Conservation (phyloP, 1,140 invertebrate species). For the Sminthurides bifidus region DNA sequence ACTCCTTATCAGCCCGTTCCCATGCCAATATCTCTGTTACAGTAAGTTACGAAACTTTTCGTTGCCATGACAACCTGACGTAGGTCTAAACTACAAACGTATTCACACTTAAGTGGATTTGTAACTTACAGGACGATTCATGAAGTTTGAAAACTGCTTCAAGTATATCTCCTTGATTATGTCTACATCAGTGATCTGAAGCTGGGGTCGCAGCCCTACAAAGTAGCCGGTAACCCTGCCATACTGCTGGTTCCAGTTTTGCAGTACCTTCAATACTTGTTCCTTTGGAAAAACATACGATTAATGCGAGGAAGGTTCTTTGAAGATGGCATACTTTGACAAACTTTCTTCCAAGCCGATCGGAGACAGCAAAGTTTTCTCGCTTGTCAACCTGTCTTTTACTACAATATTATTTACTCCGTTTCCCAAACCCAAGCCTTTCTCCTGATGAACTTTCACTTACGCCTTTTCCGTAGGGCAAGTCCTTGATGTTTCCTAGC, state of each 20-base stretch:
- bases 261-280: constrained; percentile 18
- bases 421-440: background rate
- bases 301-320: background rate
- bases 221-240: constrained; percentile 32
- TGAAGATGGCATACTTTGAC: background rate
- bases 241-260: constrained; percentile 22
- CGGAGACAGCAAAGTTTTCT: background rate
- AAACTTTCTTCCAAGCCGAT: background rate
- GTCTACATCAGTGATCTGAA: constrained; percentile 34
- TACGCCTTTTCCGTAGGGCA: constrained; percentile 28
- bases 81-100: no score
- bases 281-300: constrained; percentile 14
- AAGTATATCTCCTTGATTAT: constrained; percentile 35
- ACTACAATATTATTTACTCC: background rate
- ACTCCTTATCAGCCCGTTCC: no score
- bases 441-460: background rate
- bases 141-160: constrained; percentile 36
- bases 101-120: background rate
- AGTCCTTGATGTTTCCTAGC: constrained; percentile 28
- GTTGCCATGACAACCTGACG: no score
- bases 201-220: constrained; percentile 33
- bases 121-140: constrained; percentile 33
- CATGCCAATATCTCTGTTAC: no score
- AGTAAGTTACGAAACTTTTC: no score
- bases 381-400: background rate